phyloP scores from a whole-genome alignment of 2,113 vertebrate species.

The Sapayoa aenigma region DNA sequence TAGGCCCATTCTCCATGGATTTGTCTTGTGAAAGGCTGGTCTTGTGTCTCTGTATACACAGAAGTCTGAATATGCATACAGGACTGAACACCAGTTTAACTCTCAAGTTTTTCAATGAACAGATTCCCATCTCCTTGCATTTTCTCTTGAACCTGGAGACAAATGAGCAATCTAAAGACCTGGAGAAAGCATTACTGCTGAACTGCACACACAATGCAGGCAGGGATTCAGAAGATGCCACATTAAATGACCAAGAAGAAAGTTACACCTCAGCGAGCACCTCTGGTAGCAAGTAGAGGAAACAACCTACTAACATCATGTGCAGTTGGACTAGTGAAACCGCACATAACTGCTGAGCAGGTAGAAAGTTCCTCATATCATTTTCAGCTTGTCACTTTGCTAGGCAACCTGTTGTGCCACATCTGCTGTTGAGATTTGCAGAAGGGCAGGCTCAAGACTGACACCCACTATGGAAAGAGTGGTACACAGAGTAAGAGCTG shows the following conservation, averaged over 20 bases:
- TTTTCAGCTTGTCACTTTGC: background rate
- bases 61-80: background rate
- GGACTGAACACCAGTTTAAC: background rate
- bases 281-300: background rate
- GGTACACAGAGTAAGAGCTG: background rate
- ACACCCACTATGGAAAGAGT: background rate
- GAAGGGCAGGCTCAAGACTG: background rate
- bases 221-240: background rate
- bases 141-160: background rate
- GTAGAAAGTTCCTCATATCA: background rate
- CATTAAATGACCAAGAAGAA: background rate
- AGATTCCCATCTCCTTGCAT: background rate
- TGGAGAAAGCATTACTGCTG: background rate
- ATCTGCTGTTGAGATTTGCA: background rate
- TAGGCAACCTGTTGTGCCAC: background rate
- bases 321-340: background rate
- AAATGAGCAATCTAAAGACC: background rate
- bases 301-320: background rate
- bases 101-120: background rate
- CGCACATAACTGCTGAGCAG: background rate
- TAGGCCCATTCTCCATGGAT: background rate
- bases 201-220: background rate
- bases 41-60: fast-evolving
- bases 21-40: background rate
- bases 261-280: background rate